Base-by-base conservation (phyloP, 1,140 invertebrate genomes). In the Meteorus sp. region DNA sequence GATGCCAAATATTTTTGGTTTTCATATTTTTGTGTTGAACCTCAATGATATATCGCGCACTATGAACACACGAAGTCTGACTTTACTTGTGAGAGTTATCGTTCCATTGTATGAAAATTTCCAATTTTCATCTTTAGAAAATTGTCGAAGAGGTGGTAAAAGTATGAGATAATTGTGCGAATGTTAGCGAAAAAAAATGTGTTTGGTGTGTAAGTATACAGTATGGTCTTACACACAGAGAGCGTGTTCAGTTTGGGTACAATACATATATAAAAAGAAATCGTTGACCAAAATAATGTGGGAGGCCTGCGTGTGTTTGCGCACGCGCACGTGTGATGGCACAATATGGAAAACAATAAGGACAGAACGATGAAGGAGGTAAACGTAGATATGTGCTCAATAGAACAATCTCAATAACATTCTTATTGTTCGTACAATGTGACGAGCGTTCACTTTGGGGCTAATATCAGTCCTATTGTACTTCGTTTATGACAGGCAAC, bases 381-480 rank as follows among this genome's bases (percentile, higher is more conserved):
- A 20, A 19, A 22, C 15, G 11, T 9, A 33, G 35, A 44, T 44
- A 56, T 8, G 25, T 31, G 45, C 25, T 48, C 31, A 27, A 48
- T 48, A 56, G 48, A 37, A 47, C 47, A 56, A 48, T 29, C 44
- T 23, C 56, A 48, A 57, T 37, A 25, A 57, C 56, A 50, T 57
- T 47, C 45, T 53, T 53, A 39, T 53, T 53, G 51, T 53, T 39
- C 37, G 29, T 35, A 51, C 48, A 19, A 27, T 15, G 25, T 0
- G 11, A 19, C 15, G 19, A 48, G 27, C 9, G 31, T 13, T 23
- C 45, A n/a, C 39, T 11, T 23, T n/a, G n/a, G 27, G 25, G 19
- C 13, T 48, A 27, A 48, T 23, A 48, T 48, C 31, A 27, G 45
- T 13, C 22, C 45, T 22, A n/a, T 17, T 23, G 31, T 23, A 23